Evolutionary conservation across 2,888 invertebrate genomes (phyloP), one percentile per base, ranked within the genome.

Genomic region (Andrena camellia): DNA sequence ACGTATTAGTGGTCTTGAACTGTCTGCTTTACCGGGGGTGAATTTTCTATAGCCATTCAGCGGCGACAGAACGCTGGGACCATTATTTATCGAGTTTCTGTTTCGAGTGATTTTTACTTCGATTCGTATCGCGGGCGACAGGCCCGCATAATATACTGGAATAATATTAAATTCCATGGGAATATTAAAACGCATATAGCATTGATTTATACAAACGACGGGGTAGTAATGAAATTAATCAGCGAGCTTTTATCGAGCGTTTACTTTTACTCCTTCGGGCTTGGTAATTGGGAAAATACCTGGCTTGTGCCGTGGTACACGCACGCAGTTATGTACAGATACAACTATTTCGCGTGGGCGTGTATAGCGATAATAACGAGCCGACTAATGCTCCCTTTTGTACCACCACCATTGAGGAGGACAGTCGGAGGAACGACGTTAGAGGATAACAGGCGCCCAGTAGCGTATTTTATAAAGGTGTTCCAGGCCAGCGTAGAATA

Each of bases 331-430:
- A 62, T 48, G 42, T 5, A 75, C 42, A 71, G 75, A 33, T 77
- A 80, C 57, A 77, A 60, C 63, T 67, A 76, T 66, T 64, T 79
- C 66, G 69, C 42, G 80, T 70, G 75, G 57, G 79, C 73, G 84
- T 87, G 81, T 87, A 86, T 81, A 85, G 87, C 84, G 87, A 90
- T 90, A 90, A 90, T 90, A 90, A 90, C 88, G 85, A 85, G 87
- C 85, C 84, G 85, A 76, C 84, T 78, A 74, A 75, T 86, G 84
- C 85, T 76, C 33, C 59, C 75, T 52, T 66, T 68, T 59, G 52
- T 68, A 63, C 71, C 71, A 33, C 68, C 74, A 54, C 67, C 31
- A 71, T 75, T 42, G 63, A 62, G 35, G 74, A 73, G 60, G 67
- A 77, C 69, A 57, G 33, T 64, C 57, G 42, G 59, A 29, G 66